These are phyloP conservation scores for Agonopterix heracliana DNA, from an alignment of 2,888 invertebrate genomes.

Conservation along the genomic window DNA sequence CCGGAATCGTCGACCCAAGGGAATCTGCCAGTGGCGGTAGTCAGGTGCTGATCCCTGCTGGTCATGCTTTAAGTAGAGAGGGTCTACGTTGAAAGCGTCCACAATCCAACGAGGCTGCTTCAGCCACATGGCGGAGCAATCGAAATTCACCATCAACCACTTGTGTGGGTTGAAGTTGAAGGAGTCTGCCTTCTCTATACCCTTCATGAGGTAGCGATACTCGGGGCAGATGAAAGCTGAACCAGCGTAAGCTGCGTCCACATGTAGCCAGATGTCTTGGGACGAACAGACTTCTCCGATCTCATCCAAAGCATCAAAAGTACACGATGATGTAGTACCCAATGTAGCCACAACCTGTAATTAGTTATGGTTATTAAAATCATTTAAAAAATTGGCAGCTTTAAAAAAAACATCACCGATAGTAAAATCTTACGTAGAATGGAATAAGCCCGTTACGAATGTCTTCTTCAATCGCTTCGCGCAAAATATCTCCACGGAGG, in stretches of 20 bases:
- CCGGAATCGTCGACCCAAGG: slow-evolving; percentile 93
- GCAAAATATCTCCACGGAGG: slow-evolving; percentile 84
- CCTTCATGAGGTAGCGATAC: slow-evolving; percentile 92
- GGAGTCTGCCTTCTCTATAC: slow-evolving; percentile 92
- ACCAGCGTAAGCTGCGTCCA: slow-evolving; percentile 98
- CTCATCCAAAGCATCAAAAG: slow-evolving; percentile 93
- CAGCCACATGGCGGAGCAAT: slow-evolving; percentile 99
- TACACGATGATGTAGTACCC: slow-evolving; percentile 97
- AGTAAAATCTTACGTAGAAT: slow-evolving; percentile 86
- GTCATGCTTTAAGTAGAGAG: slow-evolving; percentile 96
- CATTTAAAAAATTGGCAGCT: neutral
- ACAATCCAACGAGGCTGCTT: slow-evolving; percentile 93
- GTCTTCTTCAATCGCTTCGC: slow-evolving; percentile 89
- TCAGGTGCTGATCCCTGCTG: slow-evolving; percentile 93
- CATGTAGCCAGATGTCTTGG: slow-evolving; percentile 92
- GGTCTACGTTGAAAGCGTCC: slow-evolving; percentile 98
- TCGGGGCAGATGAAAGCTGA: slow-evolving; percentile 98
- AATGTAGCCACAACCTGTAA: slow-evolving; percentile 88
- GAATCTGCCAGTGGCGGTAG: slow-evolving; percentile 98
- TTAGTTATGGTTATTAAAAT: neutral
- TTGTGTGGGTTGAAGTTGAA: slow-evolving; percentile 99
- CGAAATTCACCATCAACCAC: slow-evolving; percentile 99
- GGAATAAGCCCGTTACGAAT: slow-evolving; percentile 93
- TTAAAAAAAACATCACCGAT: neutral
- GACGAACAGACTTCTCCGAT: slow-evolving; percentile 90